phyloP scores from a whole-genome alignment of 2,113 vertebrate species.

The Phoenicopterus ruber region DNA sequence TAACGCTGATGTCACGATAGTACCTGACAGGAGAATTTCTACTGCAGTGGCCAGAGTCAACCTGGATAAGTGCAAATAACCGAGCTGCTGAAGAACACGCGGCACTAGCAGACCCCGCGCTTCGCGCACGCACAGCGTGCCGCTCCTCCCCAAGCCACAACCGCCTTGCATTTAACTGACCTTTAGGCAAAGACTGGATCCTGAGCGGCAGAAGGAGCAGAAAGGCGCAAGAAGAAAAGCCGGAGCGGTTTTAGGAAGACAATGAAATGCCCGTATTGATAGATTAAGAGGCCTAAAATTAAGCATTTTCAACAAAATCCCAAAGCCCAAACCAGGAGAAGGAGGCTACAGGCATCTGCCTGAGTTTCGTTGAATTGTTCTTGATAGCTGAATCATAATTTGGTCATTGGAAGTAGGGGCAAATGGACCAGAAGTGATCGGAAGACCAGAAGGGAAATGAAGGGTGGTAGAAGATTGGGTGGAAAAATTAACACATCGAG shows the following conservation, averaged over 20 bases:
- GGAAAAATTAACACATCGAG: not conserved
- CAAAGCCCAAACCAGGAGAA: not conserved
- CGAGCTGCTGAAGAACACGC: not conserved
- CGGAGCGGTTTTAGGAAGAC: not conserved
- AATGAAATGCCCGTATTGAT: not conserved
- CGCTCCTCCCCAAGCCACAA: not conserved
- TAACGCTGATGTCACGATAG: fast-evolving
- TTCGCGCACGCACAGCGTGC: not conserved
- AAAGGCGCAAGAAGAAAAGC: not conserved
- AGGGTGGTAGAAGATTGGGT: conserved; percentile 18
- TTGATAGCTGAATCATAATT: not conserved
- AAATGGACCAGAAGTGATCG: conserved; percentile 33
- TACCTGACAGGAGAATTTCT: not conserved
- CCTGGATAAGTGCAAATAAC: not conserved
- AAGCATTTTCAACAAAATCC: not conserved
- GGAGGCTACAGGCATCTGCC: not conserved
- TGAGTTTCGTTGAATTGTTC: not conserved
- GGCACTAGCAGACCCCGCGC: not conserved
- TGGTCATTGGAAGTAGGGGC: not conserved
- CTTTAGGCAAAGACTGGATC: not conserved
- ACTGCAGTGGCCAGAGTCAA: not conserved
- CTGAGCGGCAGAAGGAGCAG: not conserved
- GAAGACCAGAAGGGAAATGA: conserved; percentile 31
- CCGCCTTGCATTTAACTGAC: fast-evolving
- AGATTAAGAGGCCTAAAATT: not conserved